Percentiles rank a stretch among this genome's conserved stretches.
Conservation (phyloP, 2,113 vertebrate genomes). For the Trinectes maculatus region DNA sequence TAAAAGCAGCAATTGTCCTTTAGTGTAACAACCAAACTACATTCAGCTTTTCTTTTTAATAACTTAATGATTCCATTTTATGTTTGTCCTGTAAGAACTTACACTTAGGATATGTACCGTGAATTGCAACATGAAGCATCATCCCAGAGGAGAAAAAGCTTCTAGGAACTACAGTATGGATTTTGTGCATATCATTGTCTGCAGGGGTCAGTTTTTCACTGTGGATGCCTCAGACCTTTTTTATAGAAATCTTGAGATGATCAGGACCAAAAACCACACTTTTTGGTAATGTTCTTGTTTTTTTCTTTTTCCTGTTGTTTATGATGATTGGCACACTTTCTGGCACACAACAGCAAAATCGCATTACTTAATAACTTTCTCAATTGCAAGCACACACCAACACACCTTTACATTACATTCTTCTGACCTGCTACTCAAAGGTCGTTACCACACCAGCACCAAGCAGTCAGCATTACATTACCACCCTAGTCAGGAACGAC, state of each 20-base stretch:
- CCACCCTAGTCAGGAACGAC: too few relatives aligned
- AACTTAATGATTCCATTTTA: background rate
- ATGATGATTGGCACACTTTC: too few relatives aligned
- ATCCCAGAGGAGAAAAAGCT: background rate
- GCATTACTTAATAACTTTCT: too few relatives aligned
- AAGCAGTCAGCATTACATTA: too few relatives aligned
- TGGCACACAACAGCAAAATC: too few relatives aligned
- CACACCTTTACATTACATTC: too few relatives aligned
- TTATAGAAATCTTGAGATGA: background rate
- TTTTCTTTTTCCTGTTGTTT: background rate
- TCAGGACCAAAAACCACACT: background rate
- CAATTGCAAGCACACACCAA: too few relatives aligned
- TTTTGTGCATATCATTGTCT: background rate
- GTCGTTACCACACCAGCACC: too few relatives aligned
- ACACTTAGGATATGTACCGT: background rate
- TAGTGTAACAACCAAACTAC: background rate
- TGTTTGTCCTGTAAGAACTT: background rate
- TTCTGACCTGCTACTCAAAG: too few relatives aligned
- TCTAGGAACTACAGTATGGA: background rate
- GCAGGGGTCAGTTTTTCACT: background rate
- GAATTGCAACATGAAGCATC: background rate
- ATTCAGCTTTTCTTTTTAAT: background rate
- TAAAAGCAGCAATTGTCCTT: slow-evolving; percentile 5
- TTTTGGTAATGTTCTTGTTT: too few relatives aligned
- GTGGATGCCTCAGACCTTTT: background rate